phyloP scores from a whole-genome alignment of 1,140 invertebrate species.

The Papilio polytes region DNA sequence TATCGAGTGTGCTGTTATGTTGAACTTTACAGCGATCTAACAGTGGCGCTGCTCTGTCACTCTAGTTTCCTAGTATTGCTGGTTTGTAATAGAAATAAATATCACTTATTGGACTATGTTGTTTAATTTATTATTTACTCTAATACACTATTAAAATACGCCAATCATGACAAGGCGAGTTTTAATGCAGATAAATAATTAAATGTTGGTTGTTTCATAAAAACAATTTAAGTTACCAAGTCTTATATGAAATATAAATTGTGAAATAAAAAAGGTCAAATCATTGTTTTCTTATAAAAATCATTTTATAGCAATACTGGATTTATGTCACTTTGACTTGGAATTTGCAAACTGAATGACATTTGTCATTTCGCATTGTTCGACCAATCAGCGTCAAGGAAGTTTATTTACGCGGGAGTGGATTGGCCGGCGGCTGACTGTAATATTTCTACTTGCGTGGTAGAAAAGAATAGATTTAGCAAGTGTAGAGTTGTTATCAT shows the following conservation, averaged over 20 bases:
- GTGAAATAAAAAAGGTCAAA: no score
- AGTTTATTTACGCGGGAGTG: not conserved
- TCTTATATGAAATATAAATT: no score
- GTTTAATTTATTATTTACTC: constrained; percentile 38
- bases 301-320: constrained; percentile 11
- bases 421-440: not conserved
- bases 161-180: not conserved
- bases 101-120: constrained; percentile 62
- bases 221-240: no score
- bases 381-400: not conserved
- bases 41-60: constrained; percentile 30
- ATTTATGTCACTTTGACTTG: not conserved
- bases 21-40: no score
- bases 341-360: not conserved
- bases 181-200: no score
- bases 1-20: no score
- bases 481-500: constrained; percentile 3
- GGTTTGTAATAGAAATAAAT: constrained; percentile 70
- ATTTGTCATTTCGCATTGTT: not conserved
- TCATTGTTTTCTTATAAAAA: not conserved
- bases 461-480: constrained; percentile 3
- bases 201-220: no score
- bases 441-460: constrained; percentile 4
- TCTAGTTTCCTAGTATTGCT: constrained; percentile 61
- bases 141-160: not conserved